Percentiles rank a stretch among this genome's conserved stretches.
phyloP scores from a whole-genome alignment of 1,140 invertebrate species.

The Euwallacea fornicatus region DNA sequence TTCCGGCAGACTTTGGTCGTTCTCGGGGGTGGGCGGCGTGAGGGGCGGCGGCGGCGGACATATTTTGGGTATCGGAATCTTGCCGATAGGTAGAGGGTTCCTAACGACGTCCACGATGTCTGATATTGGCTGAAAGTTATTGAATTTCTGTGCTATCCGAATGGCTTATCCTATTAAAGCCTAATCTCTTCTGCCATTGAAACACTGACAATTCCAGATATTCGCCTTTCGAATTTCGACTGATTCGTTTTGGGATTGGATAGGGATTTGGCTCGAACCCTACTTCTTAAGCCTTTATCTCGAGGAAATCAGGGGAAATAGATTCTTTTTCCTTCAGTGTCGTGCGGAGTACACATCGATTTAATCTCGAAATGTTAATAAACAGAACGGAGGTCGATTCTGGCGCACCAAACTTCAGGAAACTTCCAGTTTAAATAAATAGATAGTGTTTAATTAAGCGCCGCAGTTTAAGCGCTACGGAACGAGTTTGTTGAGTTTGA shows the following conservation, averaged over 20 bases:
- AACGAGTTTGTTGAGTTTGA: too few relatives aligned
- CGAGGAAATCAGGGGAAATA: background rate
- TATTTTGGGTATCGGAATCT: slow-evolving; percentile 53
- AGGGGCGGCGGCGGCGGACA: slow-evolving; percentile 51
- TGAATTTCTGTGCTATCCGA: background rate
- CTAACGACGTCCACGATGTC: slow-evolving; percentile 60
- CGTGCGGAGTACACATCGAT: too few relatives aligned
- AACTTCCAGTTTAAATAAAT: too few relatives aligned
- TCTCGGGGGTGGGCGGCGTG: slow-evolving; percentile 29
- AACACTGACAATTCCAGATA: slow-evolving; percentile 9
- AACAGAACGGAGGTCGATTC: too few relatives aligned
- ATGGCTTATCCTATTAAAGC: background rate
- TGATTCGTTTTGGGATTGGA: slow-evolving; percentile 1
- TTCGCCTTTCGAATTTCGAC: background rate
- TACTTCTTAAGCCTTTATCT: slow-evolving; percentile 3
- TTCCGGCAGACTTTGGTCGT: slow-evolving; percentile 66
- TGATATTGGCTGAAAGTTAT: slow-evolving; percentile 55
- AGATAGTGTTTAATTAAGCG: too few relatives aligned
- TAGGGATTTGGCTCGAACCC: background rate
- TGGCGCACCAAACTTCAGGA: too few relatives aligned
- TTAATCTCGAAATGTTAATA: too few relatives aligned
- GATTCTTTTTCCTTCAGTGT: background rate
- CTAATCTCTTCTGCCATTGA: background rate
- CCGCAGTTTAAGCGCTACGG: too few relatives aligned
- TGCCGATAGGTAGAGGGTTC: slow-evolving; percentile 53